A percentile compares a stretch with the other conserved stretches of the same genome.
Conservation (phyloP, 2,113 vertebrate species). For the Cyanoderma ruficeps region DNA sequence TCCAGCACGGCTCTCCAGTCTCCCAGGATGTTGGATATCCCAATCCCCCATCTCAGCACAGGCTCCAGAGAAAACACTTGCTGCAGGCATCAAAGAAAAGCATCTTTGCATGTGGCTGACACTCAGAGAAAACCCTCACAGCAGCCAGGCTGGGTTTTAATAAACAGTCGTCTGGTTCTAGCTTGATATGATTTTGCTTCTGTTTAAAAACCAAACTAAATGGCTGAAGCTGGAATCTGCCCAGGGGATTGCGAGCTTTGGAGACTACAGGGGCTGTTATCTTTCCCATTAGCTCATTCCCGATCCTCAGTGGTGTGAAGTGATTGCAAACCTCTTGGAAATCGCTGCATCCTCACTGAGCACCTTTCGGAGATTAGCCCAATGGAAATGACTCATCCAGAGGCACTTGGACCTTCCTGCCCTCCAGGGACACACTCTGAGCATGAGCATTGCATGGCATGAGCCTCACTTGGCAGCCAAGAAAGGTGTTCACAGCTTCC, state of each 20-base stretch:
- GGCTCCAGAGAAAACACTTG: background rate
- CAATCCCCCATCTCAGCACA: background rate
- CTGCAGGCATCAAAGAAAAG: background rate
- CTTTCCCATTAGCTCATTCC: background rate
- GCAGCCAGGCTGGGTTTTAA: background rate
- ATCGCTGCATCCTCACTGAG: background rate
- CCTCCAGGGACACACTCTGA: background rate
- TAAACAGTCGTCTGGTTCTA: background rate
- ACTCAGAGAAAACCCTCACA: background rate
- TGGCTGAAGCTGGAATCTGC: background rate
- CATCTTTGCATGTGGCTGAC: background rate
- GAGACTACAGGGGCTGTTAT: background rate
- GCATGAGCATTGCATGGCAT: background rate
- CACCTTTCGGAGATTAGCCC: background rate
- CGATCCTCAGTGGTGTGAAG: background rate
- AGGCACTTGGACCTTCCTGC: background rate
- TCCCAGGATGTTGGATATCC: background rate
- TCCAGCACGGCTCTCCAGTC: background rate
- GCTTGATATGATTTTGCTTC: background rate
- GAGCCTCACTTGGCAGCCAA: background rate
- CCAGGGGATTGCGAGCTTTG: background rate
- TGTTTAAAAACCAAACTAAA: background rate
- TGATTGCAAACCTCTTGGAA: conserved; percentile 20
- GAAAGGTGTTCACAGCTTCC: background rate
- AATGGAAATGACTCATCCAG: conserved; percentile 4